Evolutionary conservation across 2,888 invertebrate genomes (phyloP), one percentile per base, ranked within the genome.

Genomic region (Pristionchus exspectatus): DNA sequence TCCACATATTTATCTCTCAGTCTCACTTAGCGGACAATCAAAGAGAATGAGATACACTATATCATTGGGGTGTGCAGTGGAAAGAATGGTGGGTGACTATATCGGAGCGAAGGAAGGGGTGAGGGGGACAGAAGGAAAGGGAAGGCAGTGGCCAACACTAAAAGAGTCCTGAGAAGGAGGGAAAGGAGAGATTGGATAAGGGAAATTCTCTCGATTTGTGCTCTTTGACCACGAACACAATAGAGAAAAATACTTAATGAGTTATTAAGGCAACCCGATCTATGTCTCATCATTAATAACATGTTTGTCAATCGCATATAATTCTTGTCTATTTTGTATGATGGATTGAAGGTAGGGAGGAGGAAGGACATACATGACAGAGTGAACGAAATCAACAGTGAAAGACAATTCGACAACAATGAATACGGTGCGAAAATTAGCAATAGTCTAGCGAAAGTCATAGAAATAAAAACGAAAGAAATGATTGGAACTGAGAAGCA

Each of bases 141-240:
- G 27, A 5, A 50, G 87, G 87, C 87, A 87, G 87, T 87, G 87
- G 69, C 69, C 66, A 30, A 50, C 50, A 83, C 27, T 69, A 54
- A 69, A 59, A 33, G 66, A 44, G 87, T 87, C 87, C 87, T 87
- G 87, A 87, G 87, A 69, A 87, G 59, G 27, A 27, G 44, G 44
- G 87, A 87, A 69, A 87, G 87, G 87, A 87, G 87, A 87, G 87
- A 69, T 66, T 85, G 85, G 85, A 85, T 81, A 63, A 85, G 69
- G 69, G 54, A 54, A 87, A 69, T 3, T 33, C 87, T 87, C 87
- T 69, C 87, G 87, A 87, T 87, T 87, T 87, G 69, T 87, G 87
- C 87, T 69, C 69, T 87, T 50, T 69, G 69, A 69, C 63, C 66
- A 69, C 63, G 87, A 87, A 87, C 87, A 85, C 84, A 85, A 85